Base-by-base conservation (phyloP, 2,113 vertebrate genomes). In the Odobenus rosmarus region DNA sequence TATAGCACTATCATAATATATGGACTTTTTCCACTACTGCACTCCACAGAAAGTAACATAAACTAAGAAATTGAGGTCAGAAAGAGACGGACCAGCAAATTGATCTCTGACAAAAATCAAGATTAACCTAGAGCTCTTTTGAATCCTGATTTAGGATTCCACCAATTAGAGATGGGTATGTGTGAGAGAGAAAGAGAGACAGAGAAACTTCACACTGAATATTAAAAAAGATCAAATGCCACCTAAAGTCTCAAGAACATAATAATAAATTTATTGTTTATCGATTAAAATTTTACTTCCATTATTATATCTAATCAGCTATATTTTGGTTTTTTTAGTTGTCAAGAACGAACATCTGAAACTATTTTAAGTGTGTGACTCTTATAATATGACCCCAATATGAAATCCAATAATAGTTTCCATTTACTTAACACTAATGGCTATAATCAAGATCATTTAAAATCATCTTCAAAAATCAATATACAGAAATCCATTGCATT, bases 51-150 rank as follows among this genome's bases (percentile, higher is more conserved):
- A 81, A 86, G 18, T 71, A 91, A 83, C 26, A 69, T 36, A 95
- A 81, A 93, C 33, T 59, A 94, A 85, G 12, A 95, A 49, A 79
- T 0, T 39, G 61, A 88, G 1, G 13, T 74, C 72, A 84, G 49
- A 77, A 16, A 90, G 36, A 90, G 13, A 61, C 1, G 72, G n/a
- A n/a, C 10, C 53, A 94, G 21, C 6, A 80, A 69, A 64, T 87
- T 80, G 59, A 92, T 62, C n/a, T 72, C 9, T 83, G 53, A 72
- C 24, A 89, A 79, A 93, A 95, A 85, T 62, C n/a, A 72, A 85
- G 59, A 67, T 16, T 76, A 57, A 49, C 14, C 26, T 80, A 61
- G 7, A 61, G 10, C 16, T 88, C 12, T 96, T 61, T 39, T 93
- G 53, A 96, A 92, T 72, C 21, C 15, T 86, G 21, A 88, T 67